Percentiles rank a stretch among this genome's conserved stretches.
These are phyloP conservation scores for Holothuria glaberrima DNA, from an alignment of 35 echinoderm and acorn worm genomes.

Conservation along the genomic window DNA sequence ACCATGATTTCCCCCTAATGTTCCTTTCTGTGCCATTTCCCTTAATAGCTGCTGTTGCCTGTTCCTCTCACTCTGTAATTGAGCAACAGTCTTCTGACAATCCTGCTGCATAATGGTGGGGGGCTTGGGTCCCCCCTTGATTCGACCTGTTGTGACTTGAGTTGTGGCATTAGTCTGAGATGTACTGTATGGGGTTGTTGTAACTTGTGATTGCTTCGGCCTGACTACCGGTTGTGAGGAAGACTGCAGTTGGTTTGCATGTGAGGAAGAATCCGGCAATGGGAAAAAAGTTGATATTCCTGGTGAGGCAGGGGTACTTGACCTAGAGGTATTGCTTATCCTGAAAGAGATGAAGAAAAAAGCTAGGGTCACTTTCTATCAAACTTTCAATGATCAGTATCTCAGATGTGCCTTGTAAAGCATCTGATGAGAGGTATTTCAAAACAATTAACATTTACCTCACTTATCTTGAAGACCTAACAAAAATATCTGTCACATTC, in stretches of 20 bases:
- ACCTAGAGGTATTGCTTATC: not conserved
- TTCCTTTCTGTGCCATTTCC: constrained; percentile 17
- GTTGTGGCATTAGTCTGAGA: constrained; percentile 4
- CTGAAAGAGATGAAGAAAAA: not conserved
- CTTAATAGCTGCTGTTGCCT: constrained; percentile 43
- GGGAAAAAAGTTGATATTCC: not conserved
- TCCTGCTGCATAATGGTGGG: constrained; percentile 36
- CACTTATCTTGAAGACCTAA: too few relatives aligned
- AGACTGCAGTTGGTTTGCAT: not conserved
- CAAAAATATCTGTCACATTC: too few relatives aligned
- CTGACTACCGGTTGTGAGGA: constrained; percentile 43
- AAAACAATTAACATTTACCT: too few relatives aligned
- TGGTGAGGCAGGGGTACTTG: not conserved
- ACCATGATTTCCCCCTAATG: not conserved
- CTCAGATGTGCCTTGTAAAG: too few relatives aligned
- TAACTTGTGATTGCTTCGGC: not conserved
- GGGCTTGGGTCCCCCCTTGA: not conserved
- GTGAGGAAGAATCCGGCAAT: constrained; percentile 1
- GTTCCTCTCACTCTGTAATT: constrained; percentile 78
- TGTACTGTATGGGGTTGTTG: constrained; percentile 13
- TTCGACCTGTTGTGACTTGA: not conserved
- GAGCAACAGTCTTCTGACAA: constrained; percentile 88
- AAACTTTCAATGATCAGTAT: too few relatives aligned
- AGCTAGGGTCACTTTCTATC: not conserved
- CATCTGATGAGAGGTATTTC: too few relatives aligned